Conservation (phyloP, 2,888 invertebrate species). For the Scaptomyza cyrtandrae region DNA sequence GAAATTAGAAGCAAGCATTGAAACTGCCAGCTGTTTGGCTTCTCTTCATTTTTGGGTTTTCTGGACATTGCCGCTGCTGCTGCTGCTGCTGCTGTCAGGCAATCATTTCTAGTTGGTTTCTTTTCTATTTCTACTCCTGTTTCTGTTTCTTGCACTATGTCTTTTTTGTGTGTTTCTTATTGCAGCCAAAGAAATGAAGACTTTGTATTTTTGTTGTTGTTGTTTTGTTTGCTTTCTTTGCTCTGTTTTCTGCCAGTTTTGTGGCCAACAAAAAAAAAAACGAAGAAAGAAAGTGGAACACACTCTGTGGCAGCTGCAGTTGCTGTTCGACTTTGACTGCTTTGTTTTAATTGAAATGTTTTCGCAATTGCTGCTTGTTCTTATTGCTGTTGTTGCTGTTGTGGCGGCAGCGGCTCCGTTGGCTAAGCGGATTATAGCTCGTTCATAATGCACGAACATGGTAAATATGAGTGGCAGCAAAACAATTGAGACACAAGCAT, state of each 20-base stretch:
- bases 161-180: slow-evolving; percentile 21
- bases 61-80: slow-evolving; percentile 3
- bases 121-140: not conserved
- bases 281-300: slow-evolving; percentile 29
- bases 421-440: slow-evolving; percentile 68
- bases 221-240: not conserved
- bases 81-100: slow-evolving; percentile 18
- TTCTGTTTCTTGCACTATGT: slow-evolving; percentile 9
- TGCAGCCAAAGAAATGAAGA: slow-evolving; percentile 36
- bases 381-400: not conserved
- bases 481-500: slow-evolving; percentile 52
- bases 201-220: slow-evolving; percentile 16
- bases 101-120: slow-evolving; percentile 30
- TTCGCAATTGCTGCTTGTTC: slow-evolving; percentile 45
- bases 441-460: slow-evolving; percentile 66
- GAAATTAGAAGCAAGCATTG: slow-evolving; percentile 12
- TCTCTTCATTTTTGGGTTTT: slow-evolving; percentile 23
- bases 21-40: slow-evolving; percentile 27
- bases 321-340: slow-evolving; percentile 48
- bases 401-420: slow-evolving; percentile 23
- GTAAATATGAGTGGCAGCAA: slow-evolving; percentile 55
- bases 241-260: slow-evolving; percentile 36
- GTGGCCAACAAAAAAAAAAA: slow-evolving; percentile 45
- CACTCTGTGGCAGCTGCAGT: slow-evolving; percentile 28
- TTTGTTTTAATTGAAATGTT: slow-evolving; percentile 75